A percentile compares a stretch with the other conserved stretches of the same genome.
These are phyloP conservation scores for Clepsis dumicolana DNA, from an alignment of 2,888 invertebrate species.

Conservation along the genomic window DNA sequence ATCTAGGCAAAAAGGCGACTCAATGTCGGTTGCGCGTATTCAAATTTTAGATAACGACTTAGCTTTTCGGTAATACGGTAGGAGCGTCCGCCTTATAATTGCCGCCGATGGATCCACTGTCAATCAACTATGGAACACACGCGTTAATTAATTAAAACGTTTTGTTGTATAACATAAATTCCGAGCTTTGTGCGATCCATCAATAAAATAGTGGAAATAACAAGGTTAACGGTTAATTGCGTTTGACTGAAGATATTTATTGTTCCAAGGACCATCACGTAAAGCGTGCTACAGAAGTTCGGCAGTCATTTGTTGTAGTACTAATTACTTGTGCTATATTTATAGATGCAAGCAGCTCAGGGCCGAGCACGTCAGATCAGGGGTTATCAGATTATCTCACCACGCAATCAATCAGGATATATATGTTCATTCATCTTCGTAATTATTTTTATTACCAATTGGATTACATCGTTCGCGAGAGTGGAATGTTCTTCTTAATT, in stretches of 20 bases:
- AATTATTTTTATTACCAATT: constrained; percentile 43
- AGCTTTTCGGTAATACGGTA: constrained; percentile 26
- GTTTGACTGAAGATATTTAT: constrained; percentile 51
- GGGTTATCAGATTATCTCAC: constrained; percentile 46
- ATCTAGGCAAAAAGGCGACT: constrained; percentile 23
- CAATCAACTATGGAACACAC: constrained; percentile 40
- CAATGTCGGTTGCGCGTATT: not conserved
- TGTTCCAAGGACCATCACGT: constrained; percentile 63
- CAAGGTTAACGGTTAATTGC: constrained; percentile 63
- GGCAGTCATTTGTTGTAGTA: constrained; percentile 57
- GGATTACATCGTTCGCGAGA: constrained; percentile 31
- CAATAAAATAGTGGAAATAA: constrained; percentile 59
- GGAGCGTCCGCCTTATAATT: constrained; percentile 34
- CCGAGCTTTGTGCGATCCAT: constrained; percentile 48
- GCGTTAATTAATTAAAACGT: constrained; percentile 49
- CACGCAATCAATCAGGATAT: constrained; percentile 40
- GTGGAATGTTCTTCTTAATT: constrained; percentile 36
- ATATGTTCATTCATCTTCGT: constrained; percentile 40
- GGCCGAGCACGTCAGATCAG: constrained; percentile 44
- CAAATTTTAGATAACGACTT: constrained; percentile 6
- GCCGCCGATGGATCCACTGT: constrained; percentile 35
- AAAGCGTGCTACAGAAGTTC: constrained; percentile 67
- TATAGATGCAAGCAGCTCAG: constrained; percentile 48
- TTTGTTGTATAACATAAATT: constrained; percentile 50
- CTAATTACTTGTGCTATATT: constrained; percentile 52